Percentiles rank a stretch among this genome's conserved stretches.
Evolutionary conservation across 2,113 vertebrate genomes (phyloP).

Genomic region (Crypturellus undulatus): DNA sequence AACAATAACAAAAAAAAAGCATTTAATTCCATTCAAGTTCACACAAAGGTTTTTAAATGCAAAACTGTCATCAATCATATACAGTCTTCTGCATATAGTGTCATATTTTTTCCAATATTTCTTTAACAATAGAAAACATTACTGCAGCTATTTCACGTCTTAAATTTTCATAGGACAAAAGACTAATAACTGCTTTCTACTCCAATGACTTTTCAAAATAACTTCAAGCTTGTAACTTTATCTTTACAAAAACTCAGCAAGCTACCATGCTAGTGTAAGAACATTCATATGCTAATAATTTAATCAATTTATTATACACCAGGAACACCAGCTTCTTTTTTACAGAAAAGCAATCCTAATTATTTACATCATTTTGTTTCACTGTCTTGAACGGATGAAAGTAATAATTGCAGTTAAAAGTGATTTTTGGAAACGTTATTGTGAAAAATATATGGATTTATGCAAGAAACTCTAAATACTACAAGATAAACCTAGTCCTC

Average conservation of each 20-base stretch:
- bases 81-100: neutral
- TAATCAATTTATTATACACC: neutral
- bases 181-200: constrained; percentile 25
- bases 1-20: neutral
- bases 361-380: neutral
- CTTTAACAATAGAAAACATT: constrained; percentile 18
- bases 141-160: neutral
- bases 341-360: neutral
- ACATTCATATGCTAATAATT: constrained; percentile 35
- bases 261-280: neutral
- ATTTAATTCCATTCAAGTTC: neutral
- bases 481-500: neutral
- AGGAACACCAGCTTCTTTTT: neutral
- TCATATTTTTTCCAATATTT: neutral
- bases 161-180: constrained; percentile 10
- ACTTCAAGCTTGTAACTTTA: neutral
- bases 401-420: neutral
- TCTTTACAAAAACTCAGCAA: neutral
- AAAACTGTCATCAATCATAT: constrained; percentile 41
- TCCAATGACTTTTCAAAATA: constrained; percentile 33
- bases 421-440: neutral
- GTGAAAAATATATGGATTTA: neutral
- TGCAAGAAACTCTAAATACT: neutral
- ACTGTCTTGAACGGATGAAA: neutral
- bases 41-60: constrained; percentile 25